These are phyloP conservation scores for Rachycentron canadum DNA, from an alignment of 2,797 vertebrate species.

Conservation along the genomic window DNA sequence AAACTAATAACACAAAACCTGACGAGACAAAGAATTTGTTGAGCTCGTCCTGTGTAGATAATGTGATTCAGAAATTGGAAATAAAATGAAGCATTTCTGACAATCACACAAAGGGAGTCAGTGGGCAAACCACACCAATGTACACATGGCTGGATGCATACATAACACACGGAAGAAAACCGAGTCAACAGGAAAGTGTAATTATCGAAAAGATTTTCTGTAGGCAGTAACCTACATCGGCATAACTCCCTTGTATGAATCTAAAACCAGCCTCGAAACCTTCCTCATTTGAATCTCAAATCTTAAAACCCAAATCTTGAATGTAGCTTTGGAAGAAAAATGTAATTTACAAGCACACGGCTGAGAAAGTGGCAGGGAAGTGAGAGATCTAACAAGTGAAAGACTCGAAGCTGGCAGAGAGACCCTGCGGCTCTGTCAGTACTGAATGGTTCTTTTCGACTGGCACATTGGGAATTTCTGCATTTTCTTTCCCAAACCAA, in stretches of 20 bases:
- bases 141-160: not conserved
- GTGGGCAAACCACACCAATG: not conserved
- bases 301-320: not conserved
- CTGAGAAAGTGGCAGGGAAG: constrained; percentile 10
- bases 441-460: constrained; percentile 25
- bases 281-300: not conserved
- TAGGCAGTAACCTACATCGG: not conserved
- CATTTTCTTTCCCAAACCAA: constrained; percentile 14
- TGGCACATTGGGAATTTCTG: constrained; percentile 3
- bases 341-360: not conserved
- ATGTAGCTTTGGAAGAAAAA: constrained; percentile 5
- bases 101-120: not conserved
- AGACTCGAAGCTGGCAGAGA: not conserved
- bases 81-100: not conserved
- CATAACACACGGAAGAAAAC: not conserved
- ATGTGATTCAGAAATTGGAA: not conserved
- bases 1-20: constrained; percentile 19
- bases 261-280: not conserved
- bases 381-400: not conserved
- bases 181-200: not conserved
- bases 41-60: not conserved
- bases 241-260: not conserved
- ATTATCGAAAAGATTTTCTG: not conserved
- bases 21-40: not conserved
- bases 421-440: not conserved